Percentiles rank a stretch among this genome's conserved stretches.
phyloP scores from a whole-genome alignment of 2,797 vertebrate species.

The Nyctalus aviator region DNA sequence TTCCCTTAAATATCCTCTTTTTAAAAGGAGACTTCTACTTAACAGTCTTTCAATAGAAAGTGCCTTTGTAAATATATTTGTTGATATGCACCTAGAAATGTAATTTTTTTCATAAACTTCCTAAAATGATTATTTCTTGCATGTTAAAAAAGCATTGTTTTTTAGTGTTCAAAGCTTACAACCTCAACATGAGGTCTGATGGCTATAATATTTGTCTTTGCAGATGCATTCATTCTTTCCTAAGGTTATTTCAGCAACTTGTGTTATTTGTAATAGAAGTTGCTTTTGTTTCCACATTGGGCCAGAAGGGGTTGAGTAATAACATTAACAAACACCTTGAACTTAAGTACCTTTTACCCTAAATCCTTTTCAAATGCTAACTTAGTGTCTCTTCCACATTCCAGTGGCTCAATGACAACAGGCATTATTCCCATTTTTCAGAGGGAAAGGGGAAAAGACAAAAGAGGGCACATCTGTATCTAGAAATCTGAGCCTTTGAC shows the following conservation, averaged over 20 bases:
- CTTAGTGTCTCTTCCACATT: neutral
- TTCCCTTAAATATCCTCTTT: neutral
- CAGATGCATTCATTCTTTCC: slow-evolving; percentile 21
- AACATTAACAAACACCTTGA: slow-evolving; percentile 59
- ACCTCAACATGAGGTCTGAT: neutral
- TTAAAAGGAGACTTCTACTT: neutral
- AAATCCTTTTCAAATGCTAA: slow-evolving; percentile 43
- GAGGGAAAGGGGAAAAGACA: neutral
- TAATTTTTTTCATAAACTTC: neutral
- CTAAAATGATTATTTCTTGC: neutral
- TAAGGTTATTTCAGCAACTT: slow-evolving; percentile 54
- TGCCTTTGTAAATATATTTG: slow-evolving; percentile 17
- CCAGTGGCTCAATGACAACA: neutral
- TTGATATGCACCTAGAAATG: neutral
- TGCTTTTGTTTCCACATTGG: slow-evolving; percentile 59
- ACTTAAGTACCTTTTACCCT: slow-evolving; percentile 39
- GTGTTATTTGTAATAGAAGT: slow-evolving; percentile 59
- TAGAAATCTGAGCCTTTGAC: slow-evolving; percentile 22
- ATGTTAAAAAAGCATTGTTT: slow-evolving; percentile 20
- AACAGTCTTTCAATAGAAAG: neutral
- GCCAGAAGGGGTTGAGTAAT: slow-evolving; percentile 44
- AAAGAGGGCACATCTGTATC: neutral
- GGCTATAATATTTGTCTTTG: neutral
- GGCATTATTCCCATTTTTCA: neutral
- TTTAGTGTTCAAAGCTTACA: neutral